Conservation (phyloP, 53 echinoderm and acorn worm genomes). For the Luidia sarsii region DNA sequence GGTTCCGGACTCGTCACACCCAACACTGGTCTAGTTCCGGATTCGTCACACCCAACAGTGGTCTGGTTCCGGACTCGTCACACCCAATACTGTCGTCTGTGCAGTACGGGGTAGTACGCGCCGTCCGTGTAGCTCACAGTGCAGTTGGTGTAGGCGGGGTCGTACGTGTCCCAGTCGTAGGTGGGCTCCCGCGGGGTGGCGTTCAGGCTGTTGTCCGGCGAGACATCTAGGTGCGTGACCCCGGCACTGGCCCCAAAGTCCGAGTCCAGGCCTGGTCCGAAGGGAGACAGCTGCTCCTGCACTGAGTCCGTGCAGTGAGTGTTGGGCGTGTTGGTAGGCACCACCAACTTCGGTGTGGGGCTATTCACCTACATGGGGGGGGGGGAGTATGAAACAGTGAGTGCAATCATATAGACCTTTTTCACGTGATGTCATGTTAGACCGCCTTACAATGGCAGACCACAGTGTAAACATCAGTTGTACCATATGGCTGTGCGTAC, state of each 20-base stretch:
- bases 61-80: constrained; percentile 5
- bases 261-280: constrained; percentile 59
- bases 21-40: no score
- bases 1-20: constrained; percentile 37
- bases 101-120: constrained; percentile 78
- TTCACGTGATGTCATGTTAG: no score
- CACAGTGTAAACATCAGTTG: no score
- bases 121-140: constrained; percentile 71
- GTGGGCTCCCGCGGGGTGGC: constrained; percentile 49
- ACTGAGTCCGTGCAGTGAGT: constrained; percentile 60
- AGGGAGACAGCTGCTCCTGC: constrained; percentile 30
- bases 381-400: neutral
- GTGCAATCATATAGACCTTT: neutral
- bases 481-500: no score
- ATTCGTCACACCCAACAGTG: no score
- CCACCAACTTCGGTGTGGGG: constrained; percentile 71
- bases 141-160: constrained; percentile 63
- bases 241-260: constrained; percentile 97
- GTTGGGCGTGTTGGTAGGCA: constrained; percentile 88
- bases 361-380: constrained; percentile 14
- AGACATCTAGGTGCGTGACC: constrained; percentile 79
- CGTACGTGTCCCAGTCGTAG: constrained; percentile 94
- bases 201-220: constrained; percentile 78
- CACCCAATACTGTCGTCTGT: constrained; percentile 84
- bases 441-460: no score